Evolutionary conservation across 2,113 vertebrate species (phyloP), one percentile per base, ranked within the genome.

Genomic region (Limanda limanda): DNA sequence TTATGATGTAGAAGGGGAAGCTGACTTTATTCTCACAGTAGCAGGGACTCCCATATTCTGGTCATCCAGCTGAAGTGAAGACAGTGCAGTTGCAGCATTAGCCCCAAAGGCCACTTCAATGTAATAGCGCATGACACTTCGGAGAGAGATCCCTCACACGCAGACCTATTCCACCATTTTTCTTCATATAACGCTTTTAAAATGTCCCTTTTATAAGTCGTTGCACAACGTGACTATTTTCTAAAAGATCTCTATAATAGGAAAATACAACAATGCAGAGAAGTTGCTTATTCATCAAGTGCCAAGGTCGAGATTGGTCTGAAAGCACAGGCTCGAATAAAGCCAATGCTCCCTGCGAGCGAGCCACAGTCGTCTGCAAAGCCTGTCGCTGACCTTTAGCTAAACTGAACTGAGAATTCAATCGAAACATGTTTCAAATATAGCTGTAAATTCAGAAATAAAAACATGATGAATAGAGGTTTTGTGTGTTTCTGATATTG

Each of bases 81-180:
- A 71, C 47, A 48, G 57, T 54, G 68, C 61, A 66, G 37, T 18
- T n/a, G 51, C 61, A 52, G 65, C 57, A 74, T 68, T 27, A 1
- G 62, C 74, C 85, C 80, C 72, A 81, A 87, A 89, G 86, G 72
- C 69, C 78, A 71, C 47, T 71, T 78, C 6, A 25, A 47, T 60
- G 35, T 82, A 86, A 87, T 59, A 67, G 76, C 54, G 63, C 47
- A 37, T 71, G 59, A 86, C 81, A 79, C 48, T 27, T 65, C 24
- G 71, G 59, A 52, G 77, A 64, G 78, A 24, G 54, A 75, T 65
- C 37, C 68, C 54, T 69, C n/a, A 51, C n/a, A 40, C 20, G 7
- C 5, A 2, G 20, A 48, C 70, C 68, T 61, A 54, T 47, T 64
- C 4, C 35, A 64, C 15, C 4, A 57, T 63, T 84, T 51, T 72